phyloP scores from a whole-genome alignment of 1,140 invertebrate species.

The Bombus huntii region DNA sequence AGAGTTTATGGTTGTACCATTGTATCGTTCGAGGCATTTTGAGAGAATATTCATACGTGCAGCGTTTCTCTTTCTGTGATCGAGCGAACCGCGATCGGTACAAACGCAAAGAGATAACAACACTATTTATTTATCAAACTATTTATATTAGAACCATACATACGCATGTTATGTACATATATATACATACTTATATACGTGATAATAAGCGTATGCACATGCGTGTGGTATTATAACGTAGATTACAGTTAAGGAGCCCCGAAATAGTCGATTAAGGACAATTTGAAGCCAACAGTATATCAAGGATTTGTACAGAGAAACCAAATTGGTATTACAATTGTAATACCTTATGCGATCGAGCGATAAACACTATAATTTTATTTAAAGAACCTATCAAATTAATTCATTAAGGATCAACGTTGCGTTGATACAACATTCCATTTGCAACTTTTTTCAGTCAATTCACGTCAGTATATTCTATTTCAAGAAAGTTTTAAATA shows the following conservation, averaged over 20 bases:
- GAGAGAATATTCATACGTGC: background rate
- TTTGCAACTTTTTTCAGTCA: background rate
- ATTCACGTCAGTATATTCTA: background rate
- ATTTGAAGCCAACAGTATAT: constrained; percentile 1
- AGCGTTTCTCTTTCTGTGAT: background rate
- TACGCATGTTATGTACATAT: constrained; percentile 43
- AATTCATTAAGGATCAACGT: background rate
- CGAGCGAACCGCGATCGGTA: constrained; percentile 5
- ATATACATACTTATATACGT: constrained; percentile 1
- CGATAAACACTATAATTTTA: background rate
- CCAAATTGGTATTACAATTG: background rate
- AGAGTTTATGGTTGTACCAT: constrained; percentile 28
- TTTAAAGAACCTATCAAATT: background rate
- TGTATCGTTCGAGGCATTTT: constrained; percentile 15
- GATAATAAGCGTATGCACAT: constrained; percentile 16
- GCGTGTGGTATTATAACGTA: background rate
- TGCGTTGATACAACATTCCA: background rate
- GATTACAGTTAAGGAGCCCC: background rate
- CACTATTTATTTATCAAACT: constrained; percentile 61
- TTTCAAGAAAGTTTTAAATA: background rate
- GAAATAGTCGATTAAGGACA: background rate
- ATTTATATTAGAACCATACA: constrained; percentile 60
- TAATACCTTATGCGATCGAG: background rate
- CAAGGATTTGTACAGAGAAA: background rate
- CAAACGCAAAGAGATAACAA: constrained; percentile 32